Evolutionary conservation across 92 coral and sea anemone genomes (phyloP), one percentile per base, ranked within the genome.

Genomic region (Epizoanthus ramosus): DNA sequence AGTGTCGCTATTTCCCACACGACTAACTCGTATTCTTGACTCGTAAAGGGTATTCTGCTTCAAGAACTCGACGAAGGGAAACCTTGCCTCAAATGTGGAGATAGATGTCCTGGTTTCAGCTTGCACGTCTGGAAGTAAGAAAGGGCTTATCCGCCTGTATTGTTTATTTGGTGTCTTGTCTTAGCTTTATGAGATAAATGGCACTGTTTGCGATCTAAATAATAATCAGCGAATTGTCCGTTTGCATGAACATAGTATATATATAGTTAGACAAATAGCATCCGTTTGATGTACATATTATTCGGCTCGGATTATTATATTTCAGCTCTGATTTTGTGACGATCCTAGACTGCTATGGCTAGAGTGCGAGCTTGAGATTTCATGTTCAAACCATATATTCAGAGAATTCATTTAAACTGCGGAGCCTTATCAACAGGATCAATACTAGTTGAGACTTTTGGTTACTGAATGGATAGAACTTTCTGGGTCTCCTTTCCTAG

Each of bases 71-170:
- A 93, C 79, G 94, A 93, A 59, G 97, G 97, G 43, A 91, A 88
- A 70, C 97, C 97, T 16, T 93, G 97, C 41, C 89, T 93, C 10
- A 93, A 84, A 73, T 93, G 97, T 33, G 93, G 94, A 12, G 91
- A 87, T 25, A 86, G 88, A 28, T 93, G 97, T 70, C 91, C 97
- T n/a, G 97, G 97, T 8, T 93, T 93, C 31, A 93, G 91, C n/a
- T 85, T 93, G 19, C 97, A 93, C 85, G 94, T 93, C 80, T 93
- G 97, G 97, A 92, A 88, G 97, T 93, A 79, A 85, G 92, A 71
- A 37, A 37, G 31, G 31, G 59, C 19, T 8, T 19, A n/a, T 41
- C 16, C n/a, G 8, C 37, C 31, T 75, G 80, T 31, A 50, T 41
- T 59, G 82, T 61, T 77, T 77, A 37, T 41, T 33, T 77, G 22